Percentiles rank a stretch among this genome's conserved stretches.
These are phyloP conservation scores for Drosophila insularis DNA, from an alignment of 1,140 invertebrate species.

Conservation along the genomic window DNA sequence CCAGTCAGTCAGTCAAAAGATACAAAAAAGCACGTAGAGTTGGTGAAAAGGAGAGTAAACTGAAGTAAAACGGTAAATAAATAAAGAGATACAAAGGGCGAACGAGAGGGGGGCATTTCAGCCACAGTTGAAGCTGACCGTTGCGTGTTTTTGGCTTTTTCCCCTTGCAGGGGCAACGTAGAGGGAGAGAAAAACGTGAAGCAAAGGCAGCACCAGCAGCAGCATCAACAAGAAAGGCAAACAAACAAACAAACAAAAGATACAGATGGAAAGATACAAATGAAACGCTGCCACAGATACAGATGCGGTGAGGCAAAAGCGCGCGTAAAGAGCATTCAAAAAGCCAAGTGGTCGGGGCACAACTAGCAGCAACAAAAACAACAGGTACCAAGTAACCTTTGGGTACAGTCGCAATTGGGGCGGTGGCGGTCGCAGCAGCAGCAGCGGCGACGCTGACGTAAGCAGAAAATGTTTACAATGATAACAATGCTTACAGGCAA, in stretches of 20 bases:
- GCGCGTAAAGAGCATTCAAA: slow-evolving; percentile 74
- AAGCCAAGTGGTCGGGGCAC: slow-evolving; percentile 38
- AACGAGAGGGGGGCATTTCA: slow-evolving; percentile 5
- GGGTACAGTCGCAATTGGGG: slow-evolving; percentile 68
- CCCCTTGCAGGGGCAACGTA: slow-evolving; percentile 15
- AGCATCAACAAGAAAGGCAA: slow-evolving; percentile 38
- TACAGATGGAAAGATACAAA: slow-evolving; percentile 61
- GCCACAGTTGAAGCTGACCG: slow-evolving; percentile 57
- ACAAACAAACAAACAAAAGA: slow-evolving; percentile 65
- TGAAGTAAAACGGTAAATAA: slow-evolving; percentile 68
- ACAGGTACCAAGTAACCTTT: slow-evolving; percentile 62
- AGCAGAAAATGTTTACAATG: slow-evolving; percentile 27
- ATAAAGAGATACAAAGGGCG: slow-evolving; percentile 36
- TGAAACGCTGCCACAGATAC: slow-evolving; percentile 50
- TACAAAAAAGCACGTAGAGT: slow-evolving; percentile 54
- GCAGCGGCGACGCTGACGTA: not conserved
- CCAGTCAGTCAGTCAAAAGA: slow-evolving; percentile 34
- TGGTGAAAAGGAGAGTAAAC: slow-evolving; percentile 77
- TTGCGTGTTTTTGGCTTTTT: slow-evolving; percentile 50
- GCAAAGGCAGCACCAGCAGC: slow-evolving; percentile 26
- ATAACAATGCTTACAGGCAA: slow-evolving; percentile 16
- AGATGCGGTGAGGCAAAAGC: slow-evolving; percentile 58
- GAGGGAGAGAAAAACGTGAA: slow-evolving; percentile 57
- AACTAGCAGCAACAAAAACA: slow-evolving; percentile 46
- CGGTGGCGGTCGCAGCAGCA: slow-evolving; percentile 11